Base-by-base conservation (phyloP, 2,888 invertebrate genomes). In the Spilarctia lutea region DNA sequence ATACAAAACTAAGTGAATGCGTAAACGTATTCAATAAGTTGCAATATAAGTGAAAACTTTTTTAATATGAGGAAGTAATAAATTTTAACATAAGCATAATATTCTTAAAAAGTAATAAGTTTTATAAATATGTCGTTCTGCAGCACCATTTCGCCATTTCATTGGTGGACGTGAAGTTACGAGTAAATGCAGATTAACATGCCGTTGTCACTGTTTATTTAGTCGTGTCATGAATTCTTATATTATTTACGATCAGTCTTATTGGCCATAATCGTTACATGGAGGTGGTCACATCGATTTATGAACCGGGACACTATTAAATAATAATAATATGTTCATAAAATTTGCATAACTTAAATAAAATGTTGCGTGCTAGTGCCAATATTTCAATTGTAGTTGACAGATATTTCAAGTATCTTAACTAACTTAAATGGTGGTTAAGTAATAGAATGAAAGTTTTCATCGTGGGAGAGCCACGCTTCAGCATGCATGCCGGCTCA, bases 221-320 rank as follows among this genome's bases (percentile, higher is more conserved):
- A 56, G 48, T 65, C 71, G 27, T 35, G n/a, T 20, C 66, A 52
- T 27, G 66, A 52, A 56, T 39, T 52, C 30, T 65, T 56, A n/a
- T 24, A n/a, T 35, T 33, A 39, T 66, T 66, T 67, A 66, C 13
- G 52, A 56, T 67, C 39, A 45, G 60, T 73, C 52, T 48, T 60
- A 60, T 68, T 68, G 68, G 33, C 60, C 27, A 60, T 68, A 73
- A 73, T 68, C 45, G 56, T 68, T 42, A 60, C 45, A 13, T 48
- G n/a, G n/a, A 60, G 68, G 72, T 68, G 72, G 60, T 42, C 60
- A 66, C 56, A 24, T 60, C 67, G 72, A 73, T 68, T 67, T 73
- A 73, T 60, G 72, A 66, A 65, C 66, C 30, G 33, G 74, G 56
- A 71, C 69, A 20, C 33, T 52, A 42, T 56, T 72, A 72, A 74